phyloP scores from a whole-genome alignment of 2,113 vertebrate species.

The Hippolais icterina region DNA sequence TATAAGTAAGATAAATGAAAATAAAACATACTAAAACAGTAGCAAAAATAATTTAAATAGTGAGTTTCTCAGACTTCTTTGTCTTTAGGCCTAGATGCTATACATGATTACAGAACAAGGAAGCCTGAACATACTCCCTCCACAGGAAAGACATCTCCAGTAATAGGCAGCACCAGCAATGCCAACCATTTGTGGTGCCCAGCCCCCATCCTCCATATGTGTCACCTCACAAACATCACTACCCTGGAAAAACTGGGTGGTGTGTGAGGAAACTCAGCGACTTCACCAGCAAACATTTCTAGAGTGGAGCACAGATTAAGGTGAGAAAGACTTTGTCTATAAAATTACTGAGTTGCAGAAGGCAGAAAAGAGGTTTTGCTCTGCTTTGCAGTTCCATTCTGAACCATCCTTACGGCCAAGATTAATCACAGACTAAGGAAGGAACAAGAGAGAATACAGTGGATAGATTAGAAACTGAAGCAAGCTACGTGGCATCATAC shows the following conservation, averaged over 20 bases:
- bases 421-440: background rate
- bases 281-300: conserved; percentile 63
- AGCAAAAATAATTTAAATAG: background rate
- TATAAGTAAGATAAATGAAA: background rate
- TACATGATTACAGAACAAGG: conserved; percentile 72
- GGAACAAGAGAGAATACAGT: background rate
- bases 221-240: conserved; percentile 8
- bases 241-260: conserved; percentile 75
- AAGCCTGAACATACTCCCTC: conserved; percentile 46
- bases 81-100: conserved; percentile 72
- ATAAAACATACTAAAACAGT: background rate
- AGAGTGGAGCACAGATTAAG: conserved; percentile 74
- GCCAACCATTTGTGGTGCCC: conserved; percentile 67
- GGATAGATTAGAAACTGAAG: background rate
- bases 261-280: conserved; percentile 61
- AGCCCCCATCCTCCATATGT: background rate
- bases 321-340: conserved; percentile 11
- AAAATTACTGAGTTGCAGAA: background rate
- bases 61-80: background rate
- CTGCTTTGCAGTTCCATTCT: background rate
- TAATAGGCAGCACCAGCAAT: conserved; percentile 67
- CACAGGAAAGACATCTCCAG: conserved; percentile 52
- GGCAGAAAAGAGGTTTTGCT: background rate
- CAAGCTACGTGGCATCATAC: background rate
- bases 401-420: background rate